Evolutionary conservation across 2,797 vertebrate genomes (phyloP), one percentile per base, ranked within the genome.

Genomic region (Telmatherina bonti): DNA sequence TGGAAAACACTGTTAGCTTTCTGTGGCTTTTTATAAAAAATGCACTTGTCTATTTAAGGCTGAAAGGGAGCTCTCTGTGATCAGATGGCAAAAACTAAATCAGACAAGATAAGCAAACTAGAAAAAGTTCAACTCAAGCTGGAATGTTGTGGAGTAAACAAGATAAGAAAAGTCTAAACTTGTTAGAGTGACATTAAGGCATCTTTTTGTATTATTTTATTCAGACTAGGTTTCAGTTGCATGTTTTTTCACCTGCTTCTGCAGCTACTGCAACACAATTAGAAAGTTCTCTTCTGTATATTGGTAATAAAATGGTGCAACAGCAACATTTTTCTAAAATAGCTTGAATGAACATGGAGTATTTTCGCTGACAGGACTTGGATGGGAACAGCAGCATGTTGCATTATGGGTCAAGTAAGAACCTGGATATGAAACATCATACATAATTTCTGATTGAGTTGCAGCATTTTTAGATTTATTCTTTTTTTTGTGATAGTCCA

Each of bases 41-140:
- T 51, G n/a, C 65, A 41, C 31, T 49, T 69, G 54, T 65, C 73
- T 33, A 1, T 62, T 36, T 52, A 8, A 59, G 29, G 33, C 52
- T 9, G 22, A 51, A 68, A 56, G 1, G 8, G 43, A 5, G 18
- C 22, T 38, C 31, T 56, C 31, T 69, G 51, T 27, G 4, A 59
- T 53, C 38, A 45, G 24, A 72, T 35, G 22, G 43, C 70, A 29
- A 29, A 66, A 47, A 36, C 38, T n/a, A 1, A 20, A 75, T 18
- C 11, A 3, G 7, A 27, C 9, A 10, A 15, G 9, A 30, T 64
- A 0, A 0, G 5, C 9, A 26, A 3, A 58, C 5, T 9, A 11
- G 16, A 70, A 27, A 16, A 33, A 15, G 49, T 31, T 53, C 9
- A 2, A 49, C 22, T 13, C 7, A 33, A n/a, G 9, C 5, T 18